phyloP scores from a whole-genome alignment of 2,797 vertebrate genomes.

The Distichodus sexfasciatus region DNA sequence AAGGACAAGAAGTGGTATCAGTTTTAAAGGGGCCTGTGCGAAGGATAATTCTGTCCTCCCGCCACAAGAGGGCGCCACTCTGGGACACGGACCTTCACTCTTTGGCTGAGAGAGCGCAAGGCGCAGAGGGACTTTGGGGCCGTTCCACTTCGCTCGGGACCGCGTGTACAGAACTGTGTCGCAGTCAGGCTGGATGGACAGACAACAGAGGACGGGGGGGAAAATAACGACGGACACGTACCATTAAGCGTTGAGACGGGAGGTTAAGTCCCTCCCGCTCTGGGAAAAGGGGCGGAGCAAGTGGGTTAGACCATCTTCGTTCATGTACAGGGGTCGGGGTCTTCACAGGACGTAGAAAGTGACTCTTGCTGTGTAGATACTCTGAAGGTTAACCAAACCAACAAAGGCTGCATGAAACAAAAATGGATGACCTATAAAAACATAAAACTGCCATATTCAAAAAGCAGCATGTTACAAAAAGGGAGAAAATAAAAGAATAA shows the following conservation, averaged over 20 bases:
- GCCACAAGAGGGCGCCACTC: constrained; percentile 51
- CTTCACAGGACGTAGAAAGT: constrained; percentile 47
- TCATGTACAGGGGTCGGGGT: constrained; percentile 47
- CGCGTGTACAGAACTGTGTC: constrained; percentile 53
- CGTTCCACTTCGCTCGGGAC: constrained; percentile 56
- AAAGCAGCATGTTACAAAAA: constrained; percentile 80
- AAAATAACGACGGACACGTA: constrained; percentile 41
- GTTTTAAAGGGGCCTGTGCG: constrained; percentile 75
- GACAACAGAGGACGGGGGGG: constrained; percentile 57
- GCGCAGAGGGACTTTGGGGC: constrained; percentile 56
- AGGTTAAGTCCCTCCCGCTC: neutral
- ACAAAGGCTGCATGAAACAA: constrained; percentile 77
- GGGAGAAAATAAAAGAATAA: constrained; percentile 78
- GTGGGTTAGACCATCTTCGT: constrained; percentile 41
- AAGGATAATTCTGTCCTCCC: constrained; percentile 34
- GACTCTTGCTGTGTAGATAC: constrained; percentile 73
- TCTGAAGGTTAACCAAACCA: constrained; percentile 65
- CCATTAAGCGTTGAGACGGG: constrained; percentile 18
- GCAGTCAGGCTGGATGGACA: constrained; percentile 51
- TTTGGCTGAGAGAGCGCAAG: constrained; percentile 42
- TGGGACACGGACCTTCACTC: constrained; percentile 63
- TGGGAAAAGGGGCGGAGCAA: constrained; percentile 6
- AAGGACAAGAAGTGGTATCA: constrained; percentile 99
- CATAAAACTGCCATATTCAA: constrained; percentile 86
- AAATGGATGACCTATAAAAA: constrained; percentile 76